Conservation (phyloP, 2,113 vertebrate species). For the Microtus richardsoni region DNA sequence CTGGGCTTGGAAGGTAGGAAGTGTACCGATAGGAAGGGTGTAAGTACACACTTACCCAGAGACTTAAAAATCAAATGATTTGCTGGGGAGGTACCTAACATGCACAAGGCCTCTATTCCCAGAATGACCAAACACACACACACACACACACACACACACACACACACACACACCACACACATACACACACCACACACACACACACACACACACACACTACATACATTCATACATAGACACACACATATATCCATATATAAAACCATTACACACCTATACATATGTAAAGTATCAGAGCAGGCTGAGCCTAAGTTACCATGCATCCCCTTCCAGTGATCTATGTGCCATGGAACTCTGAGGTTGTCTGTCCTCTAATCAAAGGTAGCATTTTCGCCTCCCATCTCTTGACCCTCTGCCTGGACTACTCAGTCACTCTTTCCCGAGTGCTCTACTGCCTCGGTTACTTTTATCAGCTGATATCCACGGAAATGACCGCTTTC, state of each 20-base stretch:
- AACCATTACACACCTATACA: not conserved
- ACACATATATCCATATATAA: too few relatives aligned
- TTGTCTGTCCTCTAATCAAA: fast-evolving
- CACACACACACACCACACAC: not conserved
- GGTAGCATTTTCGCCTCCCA: too few relatives aligned
- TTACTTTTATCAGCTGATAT: not conserved
- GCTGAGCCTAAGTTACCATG: not conserved
- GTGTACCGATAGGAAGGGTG: not conserved
- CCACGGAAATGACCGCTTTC: not conserved
- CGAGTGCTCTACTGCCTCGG: fast-evolving
- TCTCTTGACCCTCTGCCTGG: not conserved
- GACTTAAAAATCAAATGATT: not conserved
- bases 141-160: not conserved
- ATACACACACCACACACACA: not conserved
- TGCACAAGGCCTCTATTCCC: not conserved
- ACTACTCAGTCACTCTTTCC: fast-evolving
- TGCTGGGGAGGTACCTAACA: not conserved
- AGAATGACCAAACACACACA: not conserved
- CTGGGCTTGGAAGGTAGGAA: not conserved
- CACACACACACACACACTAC: not conserved
- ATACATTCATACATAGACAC: not conserved
- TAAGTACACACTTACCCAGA: not conserved
- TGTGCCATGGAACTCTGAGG: not conserved
- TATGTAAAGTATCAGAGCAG: not conserved
- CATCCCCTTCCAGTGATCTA: not conserved